phyloP scores from a whole-genome alignment of 2,888 invertebrate genomes.

The Chironomus riparius region DNA sequence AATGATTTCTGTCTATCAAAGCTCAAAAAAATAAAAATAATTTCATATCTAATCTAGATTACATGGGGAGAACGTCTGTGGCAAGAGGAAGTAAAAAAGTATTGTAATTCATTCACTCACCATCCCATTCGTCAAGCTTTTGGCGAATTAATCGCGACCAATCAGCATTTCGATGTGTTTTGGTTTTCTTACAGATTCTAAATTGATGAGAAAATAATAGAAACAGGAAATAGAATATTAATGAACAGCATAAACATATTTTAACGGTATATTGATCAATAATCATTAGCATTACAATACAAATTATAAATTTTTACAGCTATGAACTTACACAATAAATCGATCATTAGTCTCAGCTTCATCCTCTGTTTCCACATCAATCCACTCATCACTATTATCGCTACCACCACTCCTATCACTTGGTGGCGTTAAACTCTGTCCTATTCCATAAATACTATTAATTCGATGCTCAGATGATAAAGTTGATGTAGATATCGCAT shows the following conservation, averaged over 20 bases:
- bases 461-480: constrained; percentile 42
- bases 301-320: not conserved
- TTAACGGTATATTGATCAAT: not conserved
- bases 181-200: constrained; percentile 40
- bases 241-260: not conserved
- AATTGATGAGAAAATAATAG: constrained; percentile 27
- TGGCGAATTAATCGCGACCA: constrained; percentile 40
- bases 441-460: constrained; percentile 40
- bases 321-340: constrained; percentile 41
- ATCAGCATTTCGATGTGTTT: constrained; percentile 40
- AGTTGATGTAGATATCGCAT: constrained; percentile 40
- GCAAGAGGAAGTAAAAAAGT: too few species aligned
- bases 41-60: not conserved
- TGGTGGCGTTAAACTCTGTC: constrained; percentile 29
- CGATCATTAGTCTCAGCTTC: constrained; percentile 31
- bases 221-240: not conserved
- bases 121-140: constrained; percentile 24
- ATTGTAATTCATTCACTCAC: not conserved
- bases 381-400: constrained; percentile 42
- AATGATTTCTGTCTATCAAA: too few species aligned
- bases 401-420: constrained; percentile 31
- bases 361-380: constrained; percentile 38
- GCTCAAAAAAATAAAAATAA: not conserved
- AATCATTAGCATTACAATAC: not conserved
- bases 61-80: not conserved